Base-by-base conservation (phyloP, 1,140 invertebrate species). In the Helicorthomorpha holstii region DNA sequence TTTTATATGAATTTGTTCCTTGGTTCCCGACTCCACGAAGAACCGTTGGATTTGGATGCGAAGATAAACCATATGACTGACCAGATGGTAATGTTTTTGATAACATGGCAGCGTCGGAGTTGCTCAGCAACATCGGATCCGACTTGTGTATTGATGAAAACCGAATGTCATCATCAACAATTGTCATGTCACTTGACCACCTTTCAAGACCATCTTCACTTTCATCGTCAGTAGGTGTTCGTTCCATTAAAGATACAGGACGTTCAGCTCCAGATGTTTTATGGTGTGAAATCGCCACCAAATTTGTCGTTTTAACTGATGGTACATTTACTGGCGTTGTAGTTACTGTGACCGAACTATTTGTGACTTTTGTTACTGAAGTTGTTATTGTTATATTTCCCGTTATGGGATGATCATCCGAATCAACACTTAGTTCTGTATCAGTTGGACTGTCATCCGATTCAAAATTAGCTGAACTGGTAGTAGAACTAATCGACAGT, bases 391-490 rank as follows among this genome's bases (percentile, higher is more conserved):
- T 49, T 4, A 14, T 41, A 3, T 22, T n/a, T n/a, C n/a, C n/a
- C n/a, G n/a, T n/a, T n/a, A n/a, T n/a, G n/a, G n/a, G n/a, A n/a
- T n/a, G n/a, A n/a, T 52, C 58, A 21, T 60, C 59, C 12, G 62
- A 64, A 29, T 64, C 62, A 0, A 62, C 54, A 10, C 61, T 61
- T 41, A 57, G 55, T 49, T 64, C 62, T 1, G 60, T 63, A 48
- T 64, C 62, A 10, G 61, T 63, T 19, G 62, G 61, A 53, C 61
- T 63, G 54, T 60, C 62, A 42, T 61, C 59, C 1, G 61, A 62
- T 27, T 62, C 60, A 45, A 59, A 59, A 42, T 25, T 42, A 7
- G 44, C 21, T 4, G 51, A 49, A 22, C 27, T 41, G 44, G 58
- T 61, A 12, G 60, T 60, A 7, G 59, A 61, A 19, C 54, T 54